A percentile compares a stretch with the other conserved stretches of the same genome.
phyloP scores from a whole-genome alignment of 2,113 vertebrate genomes.

The Chaenogobius annularis region DNA sequence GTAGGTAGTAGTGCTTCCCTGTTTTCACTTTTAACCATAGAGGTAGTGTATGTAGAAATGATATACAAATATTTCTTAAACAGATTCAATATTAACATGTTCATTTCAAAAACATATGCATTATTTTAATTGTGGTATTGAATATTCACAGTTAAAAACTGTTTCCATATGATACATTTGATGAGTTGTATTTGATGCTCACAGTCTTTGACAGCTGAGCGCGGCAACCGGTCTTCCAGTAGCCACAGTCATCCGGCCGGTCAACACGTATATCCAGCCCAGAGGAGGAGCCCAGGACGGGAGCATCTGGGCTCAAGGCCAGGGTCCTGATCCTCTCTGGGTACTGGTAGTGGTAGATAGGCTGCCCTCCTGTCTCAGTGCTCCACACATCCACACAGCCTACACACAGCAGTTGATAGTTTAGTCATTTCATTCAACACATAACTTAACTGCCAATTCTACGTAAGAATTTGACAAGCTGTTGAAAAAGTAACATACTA shows the following conservation, averaged over 20 bases:
- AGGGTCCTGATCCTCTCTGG: constrained; percentile 81
- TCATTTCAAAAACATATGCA: too few relatives aligned
- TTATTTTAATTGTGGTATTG: too few relatives aligned
- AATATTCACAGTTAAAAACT: too few relatives aligned
- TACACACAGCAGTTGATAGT: constrained; percentile 35
- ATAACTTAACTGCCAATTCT: background rate
- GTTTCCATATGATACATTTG: too few relatives aligned
- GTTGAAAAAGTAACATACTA: background rate
- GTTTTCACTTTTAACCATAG: too few relatives aligned
- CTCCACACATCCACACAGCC: constrained; percentile 92
- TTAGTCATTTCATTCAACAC: background rate
- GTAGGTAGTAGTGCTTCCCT: too few relatives aligned
- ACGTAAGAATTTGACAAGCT: background rate
- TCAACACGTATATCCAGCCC: constrained; percentile 84
- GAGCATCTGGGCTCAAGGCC: constrained; percentile 76
- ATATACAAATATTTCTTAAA: too few relatives aligned
- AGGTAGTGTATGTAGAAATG: background rate
- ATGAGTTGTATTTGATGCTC: constrained; percentile 50
- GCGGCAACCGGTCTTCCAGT: constrained; percentile 81
- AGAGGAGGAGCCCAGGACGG: constrained; percentile 78
- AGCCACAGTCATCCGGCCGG: constrained; percentile 78
- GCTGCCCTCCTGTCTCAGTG: constrained; percentile 80
- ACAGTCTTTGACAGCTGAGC: constrained; percentile 86
- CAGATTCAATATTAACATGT: too few relatives aligned
- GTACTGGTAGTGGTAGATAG: constrained; percentile 85